A percentile compares a stretch with the other conserved stretches of the same genome.
These are phyloP conservation scores for Aspidiotus destructor DNA, from an alignment of 2,888 invertebrate genomes.

Conservation along the genomic window DNA sequence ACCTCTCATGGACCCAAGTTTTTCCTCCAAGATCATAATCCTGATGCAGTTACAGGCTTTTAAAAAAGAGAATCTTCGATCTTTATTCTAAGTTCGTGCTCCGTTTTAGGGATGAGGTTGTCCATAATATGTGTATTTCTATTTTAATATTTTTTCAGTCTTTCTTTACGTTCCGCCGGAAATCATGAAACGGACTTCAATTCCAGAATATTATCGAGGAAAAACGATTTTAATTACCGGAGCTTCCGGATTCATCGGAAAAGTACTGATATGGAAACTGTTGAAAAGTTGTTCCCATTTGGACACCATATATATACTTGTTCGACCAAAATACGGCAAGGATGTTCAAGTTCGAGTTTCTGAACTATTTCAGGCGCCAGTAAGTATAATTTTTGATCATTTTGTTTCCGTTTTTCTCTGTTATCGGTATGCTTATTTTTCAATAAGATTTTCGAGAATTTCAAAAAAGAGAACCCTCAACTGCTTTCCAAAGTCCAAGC, in stretches of 20 bases:
- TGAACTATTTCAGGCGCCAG: constrained; percentile 60
- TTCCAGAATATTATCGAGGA: constrained; percentile 54
- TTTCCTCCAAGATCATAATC: no score
- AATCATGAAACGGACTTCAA: neutral
- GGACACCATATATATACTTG: constrained; percentile 53
- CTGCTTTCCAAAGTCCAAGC: constrained; percentile 64
- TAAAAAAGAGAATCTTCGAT: no score
- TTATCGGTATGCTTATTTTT: neutral
- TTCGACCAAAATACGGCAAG: constrained; percentile 57
- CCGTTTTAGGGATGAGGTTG: no score
- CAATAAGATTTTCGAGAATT: constrained; percentile 36
- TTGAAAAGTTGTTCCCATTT: constrained; percentile 56
- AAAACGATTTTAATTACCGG: constrained; percentile 55
- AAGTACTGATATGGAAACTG: constrained; percentile 56
- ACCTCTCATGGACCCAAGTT: no score
- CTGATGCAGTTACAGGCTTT: no score
- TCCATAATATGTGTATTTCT: no score
- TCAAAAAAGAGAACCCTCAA: constrained; percentile 58
- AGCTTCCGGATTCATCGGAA: constrained; percentile 58
- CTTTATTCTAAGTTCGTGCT: no score
- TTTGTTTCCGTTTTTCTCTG: neutral
- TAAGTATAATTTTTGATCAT: constrained; percentile 44
- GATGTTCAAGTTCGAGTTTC: constrained; percentile 54
- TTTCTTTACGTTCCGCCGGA: no score
- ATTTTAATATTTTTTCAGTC: no score